These are phyloP conservation scores for Charadrius vociferus DNA, from an alignment of 2,113 vertebrate species.

Conservation along the genomic window DNA sequence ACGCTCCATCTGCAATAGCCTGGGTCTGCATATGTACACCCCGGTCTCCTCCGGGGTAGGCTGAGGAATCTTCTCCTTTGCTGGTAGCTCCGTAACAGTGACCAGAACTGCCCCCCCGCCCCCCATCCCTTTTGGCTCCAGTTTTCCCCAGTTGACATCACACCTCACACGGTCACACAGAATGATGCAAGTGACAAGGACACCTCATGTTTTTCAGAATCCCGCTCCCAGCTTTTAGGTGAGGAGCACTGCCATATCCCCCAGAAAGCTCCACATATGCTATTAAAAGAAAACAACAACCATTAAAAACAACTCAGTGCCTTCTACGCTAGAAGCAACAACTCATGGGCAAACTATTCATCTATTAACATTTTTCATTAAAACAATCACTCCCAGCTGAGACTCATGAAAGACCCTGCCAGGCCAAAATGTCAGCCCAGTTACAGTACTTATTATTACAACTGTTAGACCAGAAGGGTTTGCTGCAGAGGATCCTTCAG, in stretches of 20 bases:
- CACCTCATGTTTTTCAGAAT: not conserved
- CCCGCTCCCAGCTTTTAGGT: not conserved
- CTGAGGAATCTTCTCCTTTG: not conserved
- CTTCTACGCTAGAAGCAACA: not conserved
- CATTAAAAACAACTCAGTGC: not conserved
- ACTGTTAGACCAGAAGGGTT: slow-evolving; percentile 38
- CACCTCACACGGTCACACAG: not conserved
- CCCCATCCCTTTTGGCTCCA: not conserved
- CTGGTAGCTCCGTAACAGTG: not conserved
- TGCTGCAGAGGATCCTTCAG: not conserved
- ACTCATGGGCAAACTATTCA: slow-evolving; percentile 14
- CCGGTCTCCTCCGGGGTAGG: not conserved
- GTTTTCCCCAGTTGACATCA: not conserved
- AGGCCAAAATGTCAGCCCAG: not conserved
- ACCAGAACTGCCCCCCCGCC: not conserved
- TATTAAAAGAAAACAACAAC: not conserved
- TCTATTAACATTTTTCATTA: slow-evolving; percentile 47
- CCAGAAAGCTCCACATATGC: not conserved
- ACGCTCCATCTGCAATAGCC: not conserved
- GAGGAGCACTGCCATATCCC: not conserved
- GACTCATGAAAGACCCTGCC: not conserved
- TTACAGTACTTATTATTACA: slow-evolving; percentile 11
- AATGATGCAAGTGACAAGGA: not conserved
- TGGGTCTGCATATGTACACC: not conserved
- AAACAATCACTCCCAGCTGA: slow-evolving; percentile 19